A percentile compares a stretch with the other conserved stretches of the same genome.
Conservation (phyloP, 1,140 invertebrate species). For the Trachelipus rathkii region DNA sequence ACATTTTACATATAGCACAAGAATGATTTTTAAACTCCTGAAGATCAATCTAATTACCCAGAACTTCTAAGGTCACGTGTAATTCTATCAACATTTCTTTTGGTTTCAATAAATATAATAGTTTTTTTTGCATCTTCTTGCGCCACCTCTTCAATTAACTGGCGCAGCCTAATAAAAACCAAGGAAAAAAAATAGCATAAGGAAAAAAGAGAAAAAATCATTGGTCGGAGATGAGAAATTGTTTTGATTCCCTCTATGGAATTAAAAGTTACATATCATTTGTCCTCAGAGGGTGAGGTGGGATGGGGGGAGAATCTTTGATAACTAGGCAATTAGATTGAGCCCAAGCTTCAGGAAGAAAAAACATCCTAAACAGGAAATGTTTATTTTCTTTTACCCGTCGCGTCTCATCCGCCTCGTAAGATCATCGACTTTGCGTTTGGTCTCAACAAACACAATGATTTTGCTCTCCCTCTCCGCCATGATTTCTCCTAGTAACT, state of each 20-base stretch:
- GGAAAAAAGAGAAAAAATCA: no score
- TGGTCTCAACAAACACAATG: conserved; percentile 97
- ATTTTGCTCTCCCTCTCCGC: conserved; percentile 89
- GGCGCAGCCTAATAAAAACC: no score
- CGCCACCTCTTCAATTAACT: conserved; percentile 67
- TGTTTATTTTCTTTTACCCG: conserved; percentile 56
- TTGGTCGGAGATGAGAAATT: no score
- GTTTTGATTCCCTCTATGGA: no score
- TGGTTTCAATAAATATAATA: conserved; percentile 97
- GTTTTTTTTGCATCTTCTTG: conserved; percentile 81
- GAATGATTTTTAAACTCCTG: no score
- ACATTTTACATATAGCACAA: no score
- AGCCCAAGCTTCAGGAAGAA: background rate
- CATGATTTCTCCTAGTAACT: conserved; percentile 81
- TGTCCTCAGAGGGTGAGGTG: no score
- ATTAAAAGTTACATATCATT: no score
- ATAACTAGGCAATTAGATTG: no score
- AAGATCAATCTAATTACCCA: conserved; percentile 28
- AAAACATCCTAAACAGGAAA: no score
- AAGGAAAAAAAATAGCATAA: no score
- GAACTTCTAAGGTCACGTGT: conserved; percentile 57
- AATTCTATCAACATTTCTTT: conserved; percentile 95
- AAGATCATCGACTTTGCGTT: conserved; percentile 92
- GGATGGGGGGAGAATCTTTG: background rate
- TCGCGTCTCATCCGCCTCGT: conserved; percentile 85